These are phyloP conservation scores for Teleogryllus oceanicus DNA, from an alignment of 2,888 invertebrate species.

Conservation along the genomic window DNA sequence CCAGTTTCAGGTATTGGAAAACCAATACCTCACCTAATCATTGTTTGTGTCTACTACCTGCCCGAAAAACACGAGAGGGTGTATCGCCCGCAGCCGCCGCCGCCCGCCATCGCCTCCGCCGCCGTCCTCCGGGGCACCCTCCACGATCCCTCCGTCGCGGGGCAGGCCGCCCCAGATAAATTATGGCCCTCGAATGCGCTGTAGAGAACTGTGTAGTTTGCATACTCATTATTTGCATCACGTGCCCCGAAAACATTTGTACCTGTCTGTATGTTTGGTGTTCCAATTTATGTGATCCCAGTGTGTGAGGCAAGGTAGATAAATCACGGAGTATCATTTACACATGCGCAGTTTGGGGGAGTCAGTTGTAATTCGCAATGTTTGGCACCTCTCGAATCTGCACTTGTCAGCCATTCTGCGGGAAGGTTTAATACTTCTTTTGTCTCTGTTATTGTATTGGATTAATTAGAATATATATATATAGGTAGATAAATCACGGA, in stretches of 20 bases:
- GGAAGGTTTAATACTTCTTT: too few relatives aligned
- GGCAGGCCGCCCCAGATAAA: background rate
- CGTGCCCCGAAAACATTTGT: background rate
- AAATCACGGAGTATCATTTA: background rate
- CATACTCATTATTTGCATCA: constrained; percentile 1
- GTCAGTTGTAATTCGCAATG: too few relatives aligned
- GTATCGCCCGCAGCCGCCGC: too few relatives aligned
- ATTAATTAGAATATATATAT: too few relatives aligned
- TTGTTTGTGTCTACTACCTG: constrained; percentile 2
- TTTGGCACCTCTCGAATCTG: too few relatives aligned
- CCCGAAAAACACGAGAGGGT: background rate
- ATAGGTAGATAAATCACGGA: too few relatives aligned
- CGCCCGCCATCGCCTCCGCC: too few relatives aligned
- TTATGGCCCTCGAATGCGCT: background rate
- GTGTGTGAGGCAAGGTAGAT: background rate
- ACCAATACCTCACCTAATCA: constrained; percentile 1
- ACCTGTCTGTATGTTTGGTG: background rate
- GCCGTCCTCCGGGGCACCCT: too few relatives aligned
- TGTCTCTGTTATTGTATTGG: too few relatives aligned
- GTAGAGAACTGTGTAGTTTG: background rate
- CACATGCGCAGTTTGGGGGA: too few relatives aligned
- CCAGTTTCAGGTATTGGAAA: background rate
- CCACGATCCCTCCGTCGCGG: too few relatives aligned
- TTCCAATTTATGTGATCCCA: background rate
- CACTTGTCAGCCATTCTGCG: too few relatives aligned